phyloP scores from a whole-genome alignment of 2,113 vertebrate species.

The Excalfactoria chinensis region DNA sequence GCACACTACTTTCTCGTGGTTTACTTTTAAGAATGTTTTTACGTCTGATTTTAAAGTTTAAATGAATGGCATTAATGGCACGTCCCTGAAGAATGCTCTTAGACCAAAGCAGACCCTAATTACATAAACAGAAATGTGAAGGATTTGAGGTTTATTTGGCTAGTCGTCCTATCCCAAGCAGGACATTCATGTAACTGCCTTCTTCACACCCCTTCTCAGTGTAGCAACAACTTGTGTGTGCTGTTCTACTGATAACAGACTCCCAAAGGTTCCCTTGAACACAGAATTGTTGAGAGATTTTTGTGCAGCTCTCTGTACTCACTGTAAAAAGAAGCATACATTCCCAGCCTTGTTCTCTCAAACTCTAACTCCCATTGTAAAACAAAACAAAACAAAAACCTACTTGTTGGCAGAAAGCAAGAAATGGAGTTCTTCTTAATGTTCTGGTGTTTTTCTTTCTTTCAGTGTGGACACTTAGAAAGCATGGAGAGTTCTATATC shows the following conservation, averaged over 20 bases:
- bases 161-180: conserved; percentile 18
- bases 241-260: conserved; percentile 18
- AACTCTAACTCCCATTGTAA: not conserved
- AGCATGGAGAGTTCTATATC: not conserved
- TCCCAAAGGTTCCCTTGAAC: not conserved
- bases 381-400: not conserved
- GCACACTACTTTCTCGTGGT: not conserved
- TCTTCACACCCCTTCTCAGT: not conserved
- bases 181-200: conserved; percentile 18
- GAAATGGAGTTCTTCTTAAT: not conserved
- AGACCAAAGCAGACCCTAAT: conserved; percentile 21
- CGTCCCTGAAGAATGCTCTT: conserved; percentile 20
- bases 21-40: not conserved
- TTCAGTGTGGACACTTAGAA: not conserved
- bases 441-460: not conserved
- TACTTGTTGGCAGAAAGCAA: not conserved
- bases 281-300: not conserved
- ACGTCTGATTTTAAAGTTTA: not conserved
- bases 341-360: not conserved
- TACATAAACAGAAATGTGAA: conserved; percentile 35
- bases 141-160: not conserved
- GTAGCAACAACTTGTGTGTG: not conserved
- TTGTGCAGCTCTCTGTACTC: not conserved
- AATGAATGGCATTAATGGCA: not conserved
- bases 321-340: not conserved